Evolutionary conservation across 2,888 invertebrate species (phyloP).

Genomic region (Orchestes rusci): DNA sequence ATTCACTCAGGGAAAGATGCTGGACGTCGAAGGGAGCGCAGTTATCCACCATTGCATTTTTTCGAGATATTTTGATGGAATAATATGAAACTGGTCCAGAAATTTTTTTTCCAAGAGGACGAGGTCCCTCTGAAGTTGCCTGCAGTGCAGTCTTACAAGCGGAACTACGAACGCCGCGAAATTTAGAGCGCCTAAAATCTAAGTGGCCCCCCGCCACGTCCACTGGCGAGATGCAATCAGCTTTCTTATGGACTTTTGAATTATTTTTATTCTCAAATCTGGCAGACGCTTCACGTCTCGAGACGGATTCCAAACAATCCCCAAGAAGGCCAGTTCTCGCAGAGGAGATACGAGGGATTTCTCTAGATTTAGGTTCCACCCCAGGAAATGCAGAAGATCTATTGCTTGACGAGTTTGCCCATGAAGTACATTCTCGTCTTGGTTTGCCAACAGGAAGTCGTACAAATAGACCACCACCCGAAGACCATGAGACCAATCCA

Average conservation of each 20-base stretch:
- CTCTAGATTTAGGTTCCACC: slow-evolving; percentile 4
- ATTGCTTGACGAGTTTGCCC: slow-evolving; percentile 5
- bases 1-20: neutral
- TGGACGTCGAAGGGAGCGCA: neutral
- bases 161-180: slow-evolving; percentile 17
- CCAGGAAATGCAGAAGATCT: slow-evolving; percentile 1
- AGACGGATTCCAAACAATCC: neutral
- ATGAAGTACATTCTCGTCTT: slow-evolving; percentile 6
- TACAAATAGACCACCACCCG: slow-evolving; percentile 30
- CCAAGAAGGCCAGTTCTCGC: neutral
- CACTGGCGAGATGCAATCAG: neutral
- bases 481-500: no score
- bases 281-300: neutral
- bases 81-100: neutral
- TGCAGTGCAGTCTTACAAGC: slow-evolving; percentile 10
- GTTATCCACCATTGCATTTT: slow-evolving; percentile 9
- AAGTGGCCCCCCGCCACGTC: neutral
- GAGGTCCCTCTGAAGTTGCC: slow-evolving; percentile 6
- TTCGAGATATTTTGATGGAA: neutral
- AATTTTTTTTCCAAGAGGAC: slow-evolving; percentile 1
- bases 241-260: neutral
- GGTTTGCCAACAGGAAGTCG: slow-evolving; percentile 23
- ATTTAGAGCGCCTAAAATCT: slow-evolving; percentile 13
- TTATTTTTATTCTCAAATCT: slow-evolving; percentile 1
- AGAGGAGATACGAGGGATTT: slow-evolving; percentile 11